Evolutionary conservation across 1,140 invertebrate species (phyloP).

Genomic region (Samia ricini): DNA sequence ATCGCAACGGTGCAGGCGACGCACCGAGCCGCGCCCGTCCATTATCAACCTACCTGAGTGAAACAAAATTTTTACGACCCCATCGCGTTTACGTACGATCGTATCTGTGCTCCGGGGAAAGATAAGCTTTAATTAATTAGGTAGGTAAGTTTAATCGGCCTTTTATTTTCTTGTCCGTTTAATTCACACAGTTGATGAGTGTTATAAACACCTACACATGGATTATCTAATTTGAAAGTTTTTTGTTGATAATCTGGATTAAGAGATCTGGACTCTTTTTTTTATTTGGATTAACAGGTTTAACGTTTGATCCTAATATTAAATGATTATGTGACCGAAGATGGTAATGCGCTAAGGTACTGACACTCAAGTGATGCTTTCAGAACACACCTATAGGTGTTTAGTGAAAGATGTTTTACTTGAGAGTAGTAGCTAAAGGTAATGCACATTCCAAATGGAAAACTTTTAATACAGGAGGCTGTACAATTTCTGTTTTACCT

Average conservation of each 20-base stretch:
- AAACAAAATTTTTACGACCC: slow-evolving; percentile 42
- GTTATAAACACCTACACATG: slow-evolving; percentile 41
- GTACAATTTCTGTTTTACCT: too few species aligned
- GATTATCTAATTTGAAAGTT: slow-evolving; percentile 31
- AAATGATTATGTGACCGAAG: too few species aligned
- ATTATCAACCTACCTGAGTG: slow-evolving; percentile 35
- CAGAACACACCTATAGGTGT: too few species aligned
- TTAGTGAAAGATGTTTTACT: too few species aligned
- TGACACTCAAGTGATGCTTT: too few species aligned
- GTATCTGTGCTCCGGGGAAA: slow-evolving; percentile 22
- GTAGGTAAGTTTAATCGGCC: slow-evolving; percentile 42
- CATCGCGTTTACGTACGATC: slow-evolving; percentile 34
- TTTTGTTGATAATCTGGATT: not conserved
- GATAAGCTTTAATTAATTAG: slow-evolving; percentile 56
- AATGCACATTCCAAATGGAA: too few species aligned
- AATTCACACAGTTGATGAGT: slow-evolving; percentile 43
- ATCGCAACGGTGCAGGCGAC: slow-evolving; percentile 32
- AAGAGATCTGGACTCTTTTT: too few species aligned
- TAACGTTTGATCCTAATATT: too few species aligned
- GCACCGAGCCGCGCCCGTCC: slow-evolving; percentile 25
- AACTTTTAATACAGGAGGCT: too few species aligned
- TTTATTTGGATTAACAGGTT: too few species aligned
- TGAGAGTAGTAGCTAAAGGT: too few species aligned
- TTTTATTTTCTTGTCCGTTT: slow-evolving; percentile 44
- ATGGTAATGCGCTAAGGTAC: too few species aligned